Conservation (phyloP, 2,888 invertebrate genomes). For the Callyntrura sp. region DNA sequence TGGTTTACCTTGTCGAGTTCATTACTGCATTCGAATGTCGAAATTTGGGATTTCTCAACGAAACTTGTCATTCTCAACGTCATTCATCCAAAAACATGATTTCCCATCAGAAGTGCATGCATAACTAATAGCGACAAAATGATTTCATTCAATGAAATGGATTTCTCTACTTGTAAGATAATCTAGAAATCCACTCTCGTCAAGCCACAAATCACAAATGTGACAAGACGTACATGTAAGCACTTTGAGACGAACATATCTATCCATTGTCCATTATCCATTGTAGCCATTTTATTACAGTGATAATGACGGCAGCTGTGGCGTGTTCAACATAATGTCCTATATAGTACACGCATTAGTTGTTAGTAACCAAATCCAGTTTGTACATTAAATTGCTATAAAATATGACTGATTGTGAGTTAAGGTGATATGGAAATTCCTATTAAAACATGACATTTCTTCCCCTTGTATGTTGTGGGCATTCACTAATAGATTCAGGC, state of each 20-base stretch:
- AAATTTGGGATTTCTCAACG: background rate
- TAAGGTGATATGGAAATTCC: too few relatives aligned
- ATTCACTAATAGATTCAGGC: too few relatives aligned
- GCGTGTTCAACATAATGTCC: background rate
- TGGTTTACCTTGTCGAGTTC: background rate
- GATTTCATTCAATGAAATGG: background rate
- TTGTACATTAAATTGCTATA: too few relatives aligned
- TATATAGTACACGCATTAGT: too few relatives aligned
- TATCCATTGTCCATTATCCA: too few relatives aligned
- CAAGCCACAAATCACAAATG: background rate
- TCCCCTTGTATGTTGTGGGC: too few relatives aligned
- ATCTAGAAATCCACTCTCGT: background rate
- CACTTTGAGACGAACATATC: background rate
- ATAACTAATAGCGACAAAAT: background rate
- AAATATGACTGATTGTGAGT: too few relatives aligned
- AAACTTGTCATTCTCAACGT: background rate
- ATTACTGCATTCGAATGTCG: background rate
- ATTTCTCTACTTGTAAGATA: background rate
- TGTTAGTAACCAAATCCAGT: too few relatives aligned
- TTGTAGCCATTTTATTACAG: background rate
- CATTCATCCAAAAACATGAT: conserved; percentile 14
- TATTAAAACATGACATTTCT: too few relatives aligned
- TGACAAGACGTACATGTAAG: background rate
- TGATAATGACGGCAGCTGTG: background rate
- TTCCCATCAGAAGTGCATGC: conserved; percentile 7